These are phyloP conservation scores for Dermolepida albohirtum DNA, from an alignment of 2,888 invertebrate genomes.

Conservation along the genomic window DNA sequence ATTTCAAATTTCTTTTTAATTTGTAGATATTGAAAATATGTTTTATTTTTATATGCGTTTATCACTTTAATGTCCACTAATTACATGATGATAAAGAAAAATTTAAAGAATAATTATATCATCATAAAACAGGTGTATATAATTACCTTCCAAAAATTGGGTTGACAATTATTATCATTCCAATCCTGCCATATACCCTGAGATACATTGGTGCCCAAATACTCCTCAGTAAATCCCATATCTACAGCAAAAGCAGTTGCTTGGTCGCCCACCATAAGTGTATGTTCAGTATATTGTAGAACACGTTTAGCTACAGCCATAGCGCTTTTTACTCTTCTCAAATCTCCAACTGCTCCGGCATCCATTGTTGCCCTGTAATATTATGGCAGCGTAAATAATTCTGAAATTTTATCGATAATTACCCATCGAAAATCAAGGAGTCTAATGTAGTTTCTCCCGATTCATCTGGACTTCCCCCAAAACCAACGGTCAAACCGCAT, in stretches of 20 bases:
- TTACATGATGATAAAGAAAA: too few relatives aligned
- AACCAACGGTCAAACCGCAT: constrained; percentile 96
- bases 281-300: constrained; percentile 89
- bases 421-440: constrained; percentile 98
- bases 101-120: too few relatives aligned
- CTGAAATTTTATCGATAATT: constrained; percentile 48
- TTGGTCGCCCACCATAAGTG: constrained; percentile 87
- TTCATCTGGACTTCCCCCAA: constrained; percentile 97
- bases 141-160: constrained; percentile 96
- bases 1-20: too few relatives aligned
- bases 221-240: constrained; percentile 88
- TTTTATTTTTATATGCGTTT: too few relatives aligned
- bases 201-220: constrained; percentile 80
- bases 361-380: constrained; percentile 75
- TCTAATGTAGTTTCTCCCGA: constrained; percentile 95
- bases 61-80: too few relatives aligned
- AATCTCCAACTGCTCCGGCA: constrained; percentile 88
- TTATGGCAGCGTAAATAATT: too few relatives aligned
- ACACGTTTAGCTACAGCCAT: constrained; percentile 93
- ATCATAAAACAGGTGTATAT: not conserved
- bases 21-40: too few relatives aligned
- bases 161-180: constrained; percentile 87
- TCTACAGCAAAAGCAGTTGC: constrained; percentile 90
- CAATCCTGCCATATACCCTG: constrained; percentile 79
- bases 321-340: constrained; percentile 86